Evolutionary conservation across 2,888 invertebrate species (phyloP), one percentile per base, ranked within the genome.

Genomic region (Nomada fabriciana): DNA sequence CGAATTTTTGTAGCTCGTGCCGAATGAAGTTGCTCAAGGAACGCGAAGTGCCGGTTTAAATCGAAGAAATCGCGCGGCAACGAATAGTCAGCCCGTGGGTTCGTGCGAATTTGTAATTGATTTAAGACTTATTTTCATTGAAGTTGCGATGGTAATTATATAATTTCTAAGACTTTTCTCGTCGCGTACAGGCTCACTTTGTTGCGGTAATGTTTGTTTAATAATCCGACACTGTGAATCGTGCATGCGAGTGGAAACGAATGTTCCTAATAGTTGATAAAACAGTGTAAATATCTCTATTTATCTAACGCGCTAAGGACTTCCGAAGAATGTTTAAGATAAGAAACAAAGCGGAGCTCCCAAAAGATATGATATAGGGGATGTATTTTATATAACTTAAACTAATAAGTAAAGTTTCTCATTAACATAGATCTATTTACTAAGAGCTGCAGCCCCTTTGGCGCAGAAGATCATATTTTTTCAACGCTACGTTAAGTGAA

Each of bases 181-280:
- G 15, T 1, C 5, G 15, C 60, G 53, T 29, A 47, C 25, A 55
- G 42, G 20, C 42, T 47, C n/a, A 50, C 25, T 25, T 59, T 29
- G 52, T 47, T 59, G 60, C 29, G 23, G 59, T 55, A 15, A 52
- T 57, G 2, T 57, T 42, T 10, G 36, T 60, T 43, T 29, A 29
- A 57, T 7, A 9, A 36, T 13, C 36, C 25, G 53, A 47, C 43
- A 47, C 13, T 29, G 42, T 4, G 61, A 29, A n/a, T 23, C 4
- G 7, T 61, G 63, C 29, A 20, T 15, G 61, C 55, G 50, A 50
- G 23, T 10, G 50, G n/a, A 42, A 18, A 1, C 23, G 18, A 71
- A 83, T 74, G 83, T 80, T 75, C 80, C 83, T 77, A 77, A 53
- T 83, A 83, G 59, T 20, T 75, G 13, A 29, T 76, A 73, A 36